phyloP scores from a whole-genome alignment of 2,888 invertebrate species.

The Coenonympha arcania region DNA sequence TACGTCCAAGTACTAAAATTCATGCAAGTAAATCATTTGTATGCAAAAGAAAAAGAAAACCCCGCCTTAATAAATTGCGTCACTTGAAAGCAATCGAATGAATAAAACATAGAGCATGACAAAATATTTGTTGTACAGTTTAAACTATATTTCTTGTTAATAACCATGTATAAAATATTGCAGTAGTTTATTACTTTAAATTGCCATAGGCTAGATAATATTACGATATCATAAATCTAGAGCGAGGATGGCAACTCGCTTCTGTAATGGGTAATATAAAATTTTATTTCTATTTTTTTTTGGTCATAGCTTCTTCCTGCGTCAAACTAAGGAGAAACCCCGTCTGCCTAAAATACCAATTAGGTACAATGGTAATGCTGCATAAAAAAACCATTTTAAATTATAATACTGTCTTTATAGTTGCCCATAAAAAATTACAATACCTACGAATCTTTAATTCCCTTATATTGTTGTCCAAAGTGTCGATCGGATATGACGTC shows the following conservation, averaged over 20 bases:
- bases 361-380: background rate
- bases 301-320: background rate
- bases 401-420: too few species aligned
- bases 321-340: background rate
- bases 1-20: background rate
- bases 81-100: background rate
- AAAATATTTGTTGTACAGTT: constrained; percentile 8
- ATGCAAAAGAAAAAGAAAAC: background rate
- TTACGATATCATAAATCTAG: constrained; percentile 18
- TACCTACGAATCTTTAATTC: too few species aligned
- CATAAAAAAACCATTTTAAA: background rate
- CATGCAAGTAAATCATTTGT: background rate
- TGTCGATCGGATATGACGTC: too few species aligned
- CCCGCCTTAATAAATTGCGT: background rate
- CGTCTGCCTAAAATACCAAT: background rate
- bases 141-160: constrained; percentile 7
- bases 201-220: constrained; percentile 22
- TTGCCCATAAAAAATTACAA: too few species aligned
- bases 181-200: constrained; percentile 22
- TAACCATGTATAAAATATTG: constrained; percentile 22
- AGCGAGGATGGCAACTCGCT: constrained; percentile 14
- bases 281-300: constrained; percentile 11
- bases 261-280: constrained; percentile 17
- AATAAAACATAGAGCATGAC: constrained; percentile 4
- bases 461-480: too few species aligned